These are phyloP conservation scores for Leptarthrus brevirostris DNA, from an alignment of 2,888 invertebrate genomes.

Conservation along the genomic window DNA sequence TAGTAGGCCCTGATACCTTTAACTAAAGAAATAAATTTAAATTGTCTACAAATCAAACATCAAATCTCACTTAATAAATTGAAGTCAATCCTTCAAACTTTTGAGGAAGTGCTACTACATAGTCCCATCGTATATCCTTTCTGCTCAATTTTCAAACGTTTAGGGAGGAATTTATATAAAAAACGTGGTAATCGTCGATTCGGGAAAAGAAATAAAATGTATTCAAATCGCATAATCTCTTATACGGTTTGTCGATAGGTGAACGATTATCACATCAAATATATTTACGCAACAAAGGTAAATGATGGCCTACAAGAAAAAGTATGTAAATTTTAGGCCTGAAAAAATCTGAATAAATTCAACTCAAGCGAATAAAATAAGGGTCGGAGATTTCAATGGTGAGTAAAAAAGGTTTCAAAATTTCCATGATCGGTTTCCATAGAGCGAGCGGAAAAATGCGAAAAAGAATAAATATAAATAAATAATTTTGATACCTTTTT, in stretches of 20 bases:
- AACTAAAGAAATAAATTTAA: no score
- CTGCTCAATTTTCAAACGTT: no score
- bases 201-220: no score
- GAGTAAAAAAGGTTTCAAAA: background rate
- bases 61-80: no score
- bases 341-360: slow-evolving; percentile 10
- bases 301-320: slow-evolving; percentile 14
- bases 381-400: background rate
- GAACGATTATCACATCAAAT: slow-evolving; percentile 40
- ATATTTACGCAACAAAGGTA: slow-evolving; percentile 31
- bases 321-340: slow-evolving; percentile 31
- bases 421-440: background rate
- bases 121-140: no score
- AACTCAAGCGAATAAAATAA: slow-evolving; percentile 5
- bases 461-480: background rate
- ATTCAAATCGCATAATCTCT: slow-evolving; percentile 14
- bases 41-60: no score
- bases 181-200: no score
- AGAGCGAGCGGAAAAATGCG: background rate
- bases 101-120: no score
- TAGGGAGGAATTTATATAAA: no score
- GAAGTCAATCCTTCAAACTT: no score
- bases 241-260: slow-evolving; percentile 18
- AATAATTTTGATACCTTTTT: background rate
- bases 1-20: no score